Base-by-base conservation (phyloP, 2,888 invertebrate species). In the Mesodorylaimus sp. region DNA sequence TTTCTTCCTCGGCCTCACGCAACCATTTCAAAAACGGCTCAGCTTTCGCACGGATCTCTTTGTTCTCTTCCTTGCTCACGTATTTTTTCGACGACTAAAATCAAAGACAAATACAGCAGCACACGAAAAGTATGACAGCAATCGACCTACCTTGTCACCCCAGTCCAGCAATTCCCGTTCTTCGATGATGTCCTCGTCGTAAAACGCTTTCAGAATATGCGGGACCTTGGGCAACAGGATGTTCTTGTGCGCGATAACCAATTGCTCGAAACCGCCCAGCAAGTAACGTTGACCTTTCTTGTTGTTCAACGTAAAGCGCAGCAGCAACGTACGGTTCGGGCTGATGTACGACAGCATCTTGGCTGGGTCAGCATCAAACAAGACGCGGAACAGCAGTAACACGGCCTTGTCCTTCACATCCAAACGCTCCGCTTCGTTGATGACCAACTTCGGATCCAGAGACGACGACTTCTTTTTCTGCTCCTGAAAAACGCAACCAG, bases 11-110 rank as follows among this genome's bases (percentile, higher is more conserved):
- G 67, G 95, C 89, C 68, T 73, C 71, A 55, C 83, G 79, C 60
- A 97, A 76, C 97, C 97, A 97, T 63, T 81, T 86, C 54, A 97
- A 77, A 72, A 97, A 89, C 51, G 88, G 88, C 63, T 80, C 79
- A 48, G 89, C 91, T 65, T 83, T 82, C 56, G 81, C 79, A 59
- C 87, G 83, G 65, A 97, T 88, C 67, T 93, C 88, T 53, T 81
- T 80, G 53, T 83, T 80, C 53, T 89, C 71, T 29, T 68, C 66
- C 68, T 95, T 93, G 51, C 80, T 75, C 45, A 91, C 89, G 70
- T 87, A 89, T 71, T 91, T 93, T 74, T 85, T 88, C 61, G 70
- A 68, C 19, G 70, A 68, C 69, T 72, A 55, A 48, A 63, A 57
- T 47, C 32, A 24, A 51, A 24, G 42, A 45, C 3, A 44, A 25